Percentiles rank a stretch among this genome's conserved stretches.
phyloP scores from a whole-genome alignment of 2,797 vertebrate species.

The Pteropus rufus region DNA sequence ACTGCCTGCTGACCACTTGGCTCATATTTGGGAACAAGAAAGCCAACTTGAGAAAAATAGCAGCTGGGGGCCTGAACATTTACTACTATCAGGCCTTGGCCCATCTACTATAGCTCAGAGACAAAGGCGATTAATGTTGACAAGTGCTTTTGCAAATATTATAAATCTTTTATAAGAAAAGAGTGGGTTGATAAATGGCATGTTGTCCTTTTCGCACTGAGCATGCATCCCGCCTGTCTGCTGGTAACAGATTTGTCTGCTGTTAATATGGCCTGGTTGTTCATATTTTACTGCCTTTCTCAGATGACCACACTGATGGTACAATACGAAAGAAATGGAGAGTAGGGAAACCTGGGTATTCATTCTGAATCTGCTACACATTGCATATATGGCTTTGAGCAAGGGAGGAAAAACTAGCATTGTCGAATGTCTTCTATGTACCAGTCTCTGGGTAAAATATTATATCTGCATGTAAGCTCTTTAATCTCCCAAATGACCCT shows the following conservation, averaged over 20 bases:
- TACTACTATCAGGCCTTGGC: background rate
- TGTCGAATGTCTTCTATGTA: background rate
- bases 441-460: background rate
- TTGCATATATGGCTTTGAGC: background rate
- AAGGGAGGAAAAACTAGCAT: background rate
- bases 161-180: slow-evolving; percentile 26
- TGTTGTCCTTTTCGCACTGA: background rate
- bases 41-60: slow-evolving; percentile 31
- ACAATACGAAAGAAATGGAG: background rate
- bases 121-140: background rate
- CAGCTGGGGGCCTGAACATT: background rate
- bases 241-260: background rate
- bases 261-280: background rate
- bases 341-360: background rate
- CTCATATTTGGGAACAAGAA: background rate
- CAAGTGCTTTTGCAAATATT: slow-evolving; percentile 25
- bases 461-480: background rate
- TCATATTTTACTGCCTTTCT: background rate
- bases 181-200: background rate
- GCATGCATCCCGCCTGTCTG: background rate
- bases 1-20: slow-evolving; percentile 43
- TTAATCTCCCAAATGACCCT: background rate
- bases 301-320: background rate
- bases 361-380: background rate
- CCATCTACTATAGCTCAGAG: background rate